phyloP scores from a whole-genome alignment of 2,888 invertebrate genomes.

The Steinernema scapterisci region DNA sequence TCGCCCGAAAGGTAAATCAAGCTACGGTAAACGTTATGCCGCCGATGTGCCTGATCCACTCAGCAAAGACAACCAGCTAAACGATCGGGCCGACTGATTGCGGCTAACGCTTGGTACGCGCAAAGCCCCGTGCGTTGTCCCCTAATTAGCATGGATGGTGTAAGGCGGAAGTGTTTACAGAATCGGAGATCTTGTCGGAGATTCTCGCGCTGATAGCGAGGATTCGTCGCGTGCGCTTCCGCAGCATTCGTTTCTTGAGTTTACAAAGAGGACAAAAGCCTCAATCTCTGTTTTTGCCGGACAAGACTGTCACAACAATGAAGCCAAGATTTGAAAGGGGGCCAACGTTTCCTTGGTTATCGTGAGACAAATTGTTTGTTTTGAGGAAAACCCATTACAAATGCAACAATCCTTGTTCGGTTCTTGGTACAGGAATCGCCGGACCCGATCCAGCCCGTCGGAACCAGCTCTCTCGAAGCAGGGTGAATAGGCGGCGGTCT shows the following conservation, averaged over 20 bases:
- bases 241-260: conserved; percentile 1
- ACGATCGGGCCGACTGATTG: too few relatives aligned
- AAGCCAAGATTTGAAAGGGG: not conserved
- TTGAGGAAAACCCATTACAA: not conserved
- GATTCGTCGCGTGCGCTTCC: not conserved
- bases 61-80: too few relatives aligned
- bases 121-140: too few relatives aligned
- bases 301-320: not conserved
- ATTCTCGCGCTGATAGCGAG: not conserved
- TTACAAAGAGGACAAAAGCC: conserved; percentile 2
- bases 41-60: too few relatives aligned
- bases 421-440: not conserved
- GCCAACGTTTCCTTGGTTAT: conserved; percentile 5
- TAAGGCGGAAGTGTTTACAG: conserved; percentile 11
- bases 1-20: too few relatives aligned
- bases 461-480: not conserved
- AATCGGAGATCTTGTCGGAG: conserved; percentile 13
- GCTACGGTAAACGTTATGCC: too few relatives aligned
- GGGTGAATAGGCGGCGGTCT: not conserved
- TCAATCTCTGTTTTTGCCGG: not conserved
- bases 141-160: conserved; percentile 14
- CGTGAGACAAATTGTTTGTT: conserved; percentile 6
- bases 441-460: not conserved
- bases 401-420: not conserved
- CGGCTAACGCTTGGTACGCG: too few relatives aligned